Evolutionary conservation across 2,113 vertebrate species (phyloP).

Genomic region (Mus musculus): GRCm39 chr6:97321501-97322000

Average conservation of each 20-base stretch:
- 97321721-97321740: fast-evolving
- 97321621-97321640: background rate
- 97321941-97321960: slow-evolving; percentile 41
- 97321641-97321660: background rate
- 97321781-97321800: background rate
- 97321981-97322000: background rate
- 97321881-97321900: background rate
- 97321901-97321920: background rate
- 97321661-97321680: background rate
- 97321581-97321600: background rate
- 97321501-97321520: background rate
- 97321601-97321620: background rate
- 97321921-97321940: background rate
- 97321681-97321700: background rate
- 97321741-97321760: slow-evolving; percentile 23
- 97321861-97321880: background rate
- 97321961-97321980: background rate
- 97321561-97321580: background rate
- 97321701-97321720: background rate
- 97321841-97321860: background rate
- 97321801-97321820: background rate
- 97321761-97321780: background rate
- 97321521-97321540: background rate
- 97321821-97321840: slow-evolving; percentile 15
- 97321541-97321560: background rate